Base-by-base conservation (phyloP, 1,140 invertebrate species). In the Drosophila kikkawai region DNA sequence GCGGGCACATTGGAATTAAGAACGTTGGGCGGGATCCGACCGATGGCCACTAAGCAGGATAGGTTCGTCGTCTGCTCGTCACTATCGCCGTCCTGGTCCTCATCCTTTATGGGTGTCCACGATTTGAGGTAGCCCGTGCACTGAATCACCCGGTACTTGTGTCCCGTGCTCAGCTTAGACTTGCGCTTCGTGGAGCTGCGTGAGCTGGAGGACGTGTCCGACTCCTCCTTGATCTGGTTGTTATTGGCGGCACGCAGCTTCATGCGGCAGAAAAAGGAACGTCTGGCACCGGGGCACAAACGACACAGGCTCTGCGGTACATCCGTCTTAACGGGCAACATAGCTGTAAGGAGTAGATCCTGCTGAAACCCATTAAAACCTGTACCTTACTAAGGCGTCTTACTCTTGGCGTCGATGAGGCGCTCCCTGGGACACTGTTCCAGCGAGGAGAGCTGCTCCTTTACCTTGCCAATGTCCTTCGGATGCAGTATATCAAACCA, bases 401-500 rank as follows among this genome's bases (percentile, higher is more conserved):
- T 94, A 98, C 97, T 98, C 95, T 98, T 98, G 12, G 97, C 97
- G 93, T 98, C 98, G 82, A 99, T 98, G 19, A 98, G 94, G 75
- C 97, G 93, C 93, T 99, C 97, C 32, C 98, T 93, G 0, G 98
- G 97, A 83, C 96, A 97, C 22, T 98, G 94, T 93, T 99, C 97
- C 1, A 97, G 97, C 0, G 97, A 97, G 0, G 97, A 98, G 1
- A 99, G 94, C 91, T 99, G 98, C 91, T 99, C 98, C 93, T 99
- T 99, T 1, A 99, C 97, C 93, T 98, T 99, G 50, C 96, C 96
- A 37, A 99, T 96, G 93, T 99, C 98, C 93, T 98, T 98, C 0
- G 98, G 98, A 93, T 99, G 98, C 6, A 99, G 93, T 58, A 99
- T 98, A 92, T 99, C 98, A 93, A 99, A 99, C 94, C 97, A 95